Evolutionary conservation across 1,140 invertebrate species (phyloP).

Genomic region (Nomia melanderi): DNA sequence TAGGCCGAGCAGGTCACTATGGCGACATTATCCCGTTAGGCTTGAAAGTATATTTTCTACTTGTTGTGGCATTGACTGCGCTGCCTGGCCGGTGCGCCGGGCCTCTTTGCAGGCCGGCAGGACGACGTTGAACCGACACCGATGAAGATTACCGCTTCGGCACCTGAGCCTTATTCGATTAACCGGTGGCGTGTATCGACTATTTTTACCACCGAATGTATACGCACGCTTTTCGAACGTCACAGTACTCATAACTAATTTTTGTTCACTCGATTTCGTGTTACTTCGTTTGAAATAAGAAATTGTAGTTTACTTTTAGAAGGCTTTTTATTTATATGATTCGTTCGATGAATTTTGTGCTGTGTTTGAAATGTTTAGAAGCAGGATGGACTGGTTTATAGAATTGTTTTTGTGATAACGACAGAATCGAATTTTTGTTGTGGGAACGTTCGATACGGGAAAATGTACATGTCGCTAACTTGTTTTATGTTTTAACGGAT

Average conservation of each 20-base stretch:
- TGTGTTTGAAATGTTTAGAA: too few species aligned
- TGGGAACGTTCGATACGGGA: too few species aligned
- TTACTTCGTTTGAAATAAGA: too few species aligned
- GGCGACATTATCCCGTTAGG: conserved; percentile 70
- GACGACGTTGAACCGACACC: conserved; percentile 37
- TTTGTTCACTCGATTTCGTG: too few species aligned
- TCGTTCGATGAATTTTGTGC: too few species aligned
- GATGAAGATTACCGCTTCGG: conserved; percentile 52
- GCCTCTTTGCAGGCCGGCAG: conserved; percentile 35
- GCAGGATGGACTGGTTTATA: too few species aligned
- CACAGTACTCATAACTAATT: conserved; percentile 1
- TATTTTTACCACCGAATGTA: background rate
- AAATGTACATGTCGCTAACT: too few species aligned
- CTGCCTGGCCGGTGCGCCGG: conserved; percentile 19
- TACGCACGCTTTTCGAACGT: background rate
- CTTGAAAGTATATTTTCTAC: conserved; percentile 69
- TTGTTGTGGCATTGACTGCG: conserved; percentile 63
- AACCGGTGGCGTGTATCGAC: conserved; percentile 50
- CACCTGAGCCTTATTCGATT: conserved; percentile 62
- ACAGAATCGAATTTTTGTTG: too few species aligned
- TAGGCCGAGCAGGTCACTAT: conserved; percentile 65
- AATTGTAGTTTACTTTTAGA: too few species aligned
- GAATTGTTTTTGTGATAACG: too few species aligned
- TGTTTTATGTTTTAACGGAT: too few species aligned
- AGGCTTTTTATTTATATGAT: too few species aligned